Evolutionary conservation across 2,888 invertebrate genomes (phyloP), one percentile per base, ranked within the genome.

Genomic region (Frankliniella intonsa): DNA sequence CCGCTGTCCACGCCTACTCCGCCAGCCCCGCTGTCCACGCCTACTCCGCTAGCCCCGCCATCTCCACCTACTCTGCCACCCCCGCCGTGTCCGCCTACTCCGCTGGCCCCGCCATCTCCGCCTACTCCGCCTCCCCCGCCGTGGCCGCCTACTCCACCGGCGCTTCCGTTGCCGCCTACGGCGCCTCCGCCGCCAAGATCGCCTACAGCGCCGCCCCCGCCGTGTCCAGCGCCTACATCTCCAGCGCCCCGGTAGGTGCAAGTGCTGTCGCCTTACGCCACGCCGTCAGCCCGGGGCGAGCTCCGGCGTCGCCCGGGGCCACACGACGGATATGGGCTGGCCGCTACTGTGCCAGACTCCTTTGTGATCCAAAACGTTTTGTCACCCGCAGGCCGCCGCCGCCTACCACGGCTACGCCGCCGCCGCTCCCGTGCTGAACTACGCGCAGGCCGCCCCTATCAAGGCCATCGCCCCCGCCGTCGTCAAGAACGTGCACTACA

Each of bases 141-240:
- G 86, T 86, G 0, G 81, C 88, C 88, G 65, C 83, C 88, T 0
- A 88, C 85, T 62, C 89, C 87, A 12, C 81, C 87, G 9, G 84
- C 82, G 85, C 87, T 82, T 84, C 87, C 79, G 85, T 86, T 82
- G 87, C 87, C 81, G 85, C 85, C 38, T 85, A 86, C 55, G 85
- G 85, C 5, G 86, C 86, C 3, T 83, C 86, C 17, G 86, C 88
- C 22, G 85, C 87, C 50, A 81, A 82, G n/a, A 82, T 83, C 27
- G 83, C 82, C 22, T 83, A 84, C 79, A 81, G 83, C 19, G 84
- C 83, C 79, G 84, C 83, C 25, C 83, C 84, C 22, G 82, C 83
- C 27, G 81, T 81, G 27, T 83, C 82, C 82, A 85, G 80, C 82
- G 17, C 50, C 86, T 86, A 22, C 83, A 85, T 5, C 83, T 85